Evolutionary conservation across 2,797 vertebrate genomes (phyloP).

Genomic region (Eremophila alpestris): DNA sequence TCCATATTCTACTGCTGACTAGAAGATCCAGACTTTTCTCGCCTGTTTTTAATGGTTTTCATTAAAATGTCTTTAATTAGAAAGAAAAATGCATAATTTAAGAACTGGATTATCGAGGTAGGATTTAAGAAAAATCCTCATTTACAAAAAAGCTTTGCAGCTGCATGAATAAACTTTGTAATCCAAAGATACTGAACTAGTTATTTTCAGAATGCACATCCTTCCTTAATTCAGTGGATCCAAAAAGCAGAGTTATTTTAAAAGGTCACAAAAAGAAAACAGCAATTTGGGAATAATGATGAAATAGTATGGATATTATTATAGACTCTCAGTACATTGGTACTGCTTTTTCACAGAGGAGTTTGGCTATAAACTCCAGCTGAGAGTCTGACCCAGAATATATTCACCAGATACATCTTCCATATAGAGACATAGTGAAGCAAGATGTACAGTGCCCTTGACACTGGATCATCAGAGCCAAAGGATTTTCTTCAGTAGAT

Average conservation of each 20-base stretch:
- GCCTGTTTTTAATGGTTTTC: background rate
- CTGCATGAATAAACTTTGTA: background rate
- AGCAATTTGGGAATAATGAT: background rate
- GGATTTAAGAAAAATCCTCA: background rate
- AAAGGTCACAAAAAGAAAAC: background rate
- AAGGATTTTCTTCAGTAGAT: background rate
- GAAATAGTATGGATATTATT: background rate
- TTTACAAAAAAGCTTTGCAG: conserved; percentile 12
- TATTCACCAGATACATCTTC: background rate
- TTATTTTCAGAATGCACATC: background rate
- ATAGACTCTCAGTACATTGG: background rate
- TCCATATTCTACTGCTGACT: background rate
- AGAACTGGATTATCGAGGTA: background rate
- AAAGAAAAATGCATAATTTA: background rate
- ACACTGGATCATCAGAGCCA: background rate
- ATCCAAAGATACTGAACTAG: background rate
- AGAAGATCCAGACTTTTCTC: background rate
- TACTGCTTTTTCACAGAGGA: background rate
- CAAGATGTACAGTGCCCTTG: background rate
- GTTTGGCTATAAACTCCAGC: background rate
- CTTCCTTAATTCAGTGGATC: background rate
- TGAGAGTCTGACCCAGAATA: background rate
- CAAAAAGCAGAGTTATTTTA: background rate
- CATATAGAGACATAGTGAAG: background rate
- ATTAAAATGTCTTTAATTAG: background rate